Conservation (phyloP, 2,888 invertebrate species). For the Dasypolia templi region DNA sequence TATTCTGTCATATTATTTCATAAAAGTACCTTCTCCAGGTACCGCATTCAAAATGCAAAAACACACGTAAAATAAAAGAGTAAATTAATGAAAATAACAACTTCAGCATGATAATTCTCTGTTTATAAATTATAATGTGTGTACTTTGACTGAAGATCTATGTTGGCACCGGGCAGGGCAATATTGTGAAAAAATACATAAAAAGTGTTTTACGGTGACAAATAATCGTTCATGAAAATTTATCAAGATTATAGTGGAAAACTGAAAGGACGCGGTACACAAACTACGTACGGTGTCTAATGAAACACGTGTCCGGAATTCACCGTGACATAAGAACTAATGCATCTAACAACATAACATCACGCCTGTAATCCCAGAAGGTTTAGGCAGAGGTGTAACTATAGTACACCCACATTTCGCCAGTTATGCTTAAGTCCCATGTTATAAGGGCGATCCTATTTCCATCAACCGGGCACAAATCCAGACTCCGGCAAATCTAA, state of each 20-base stretch:
- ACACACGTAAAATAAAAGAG: conserved; percentile 44
- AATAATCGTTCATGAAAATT: conserved; percentile 42
- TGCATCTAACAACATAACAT: too few relatives aligned
- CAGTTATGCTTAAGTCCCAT: too few relatives aligned
- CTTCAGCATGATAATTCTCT: conserved; percentile 50
- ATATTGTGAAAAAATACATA: conserved; percentile 12
- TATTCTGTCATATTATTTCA: conserved; percentile 58
- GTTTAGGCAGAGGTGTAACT: too few relatives aligned
- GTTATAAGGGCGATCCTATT: too few relatives aligned
- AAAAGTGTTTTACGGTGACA: conserved; percentile 47
- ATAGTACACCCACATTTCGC: too few relatives aligned
- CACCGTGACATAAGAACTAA: conserved; percentile 64
- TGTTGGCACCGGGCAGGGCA: conserved; percentile 18
- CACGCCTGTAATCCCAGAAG: too few relatives aligned
- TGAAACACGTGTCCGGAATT: conserved; percentile 61
- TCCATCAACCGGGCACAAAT: too few relatives aligned
- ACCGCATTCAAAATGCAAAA: conserved; percentile 55
- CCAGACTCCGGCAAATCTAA: too few relatives aligned
- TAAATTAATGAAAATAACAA: conserved; percentile 54
- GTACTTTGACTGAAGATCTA: conserved; percentile 40
- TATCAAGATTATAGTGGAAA: conserved; percentile 47
- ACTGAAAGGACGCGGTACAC: conserved; percentile 33
- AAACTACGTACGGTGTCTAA: conserved; percentile 59
- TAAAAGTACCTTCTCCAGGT: conserved; percentile 52
- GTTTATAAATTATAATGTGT: conserved; percentile 51